Evolutionary conservation across 2,113 vertebrate species (phyloP), one percentile per base, ranked within the genome.

Genomic region (Gambusia affinis): DNA sequence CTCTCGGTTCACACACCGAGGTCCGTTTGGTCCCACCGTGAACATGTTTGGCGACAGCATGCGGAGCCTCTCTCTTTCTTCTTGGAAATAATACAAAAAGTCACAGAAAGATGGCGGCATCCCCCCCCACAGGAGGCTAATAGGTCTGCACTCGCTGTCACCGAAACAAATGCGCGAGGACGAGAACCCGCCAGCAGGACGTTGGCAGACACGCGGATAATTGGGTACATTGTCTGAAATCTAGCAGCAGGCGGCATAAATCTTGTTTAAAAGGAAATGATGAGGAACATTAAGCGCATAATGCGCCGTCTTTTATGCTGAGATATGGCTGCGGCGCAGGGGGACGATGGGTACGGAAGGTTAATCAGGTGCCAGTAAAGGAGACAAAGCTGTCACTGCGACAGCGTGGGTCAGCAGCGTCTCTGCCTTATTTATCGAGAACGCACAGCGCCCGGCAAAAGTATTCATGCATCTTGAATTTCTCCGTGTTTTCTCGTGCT

Each of bases 201-300:
- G 8, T 64, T 73, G 78, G 81, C 37, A 78, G 84, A 83, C 71
- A 79, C 64, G 42, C 4, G 5, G 73, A 51, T 94, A 93, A 95
- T 93, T 94, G 92, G 90, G 93, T 86, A 93, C 92, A 92, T 89
- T 90, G 81, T 85, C 76, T 80, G 67, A 85, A 87, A 86, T 84
- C 44, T 72, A 67, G 35, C 44, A 72, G 75, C 75, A 73, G 66
- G 64, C 72, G n/a, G 70, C 57, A 70, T 66, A 78, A 76, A 73
- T 29, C 22, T 47, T 39, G 65, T 88, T 87, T 68, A 83, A 67
- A 37, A 8, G 86, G 84, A 85, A 84, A 76, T 79, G 72, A 88
- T 87, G 76, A 85, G 67, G 51, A 27, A 67, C 66, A 74, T 67
- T 64, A 60, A 68, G 33, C n/a, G 17, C 31, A 27, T 87, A 85